Conservation (phyloP, 2,888 invertebrate species). For the Machimus atricapillus region DNA sequence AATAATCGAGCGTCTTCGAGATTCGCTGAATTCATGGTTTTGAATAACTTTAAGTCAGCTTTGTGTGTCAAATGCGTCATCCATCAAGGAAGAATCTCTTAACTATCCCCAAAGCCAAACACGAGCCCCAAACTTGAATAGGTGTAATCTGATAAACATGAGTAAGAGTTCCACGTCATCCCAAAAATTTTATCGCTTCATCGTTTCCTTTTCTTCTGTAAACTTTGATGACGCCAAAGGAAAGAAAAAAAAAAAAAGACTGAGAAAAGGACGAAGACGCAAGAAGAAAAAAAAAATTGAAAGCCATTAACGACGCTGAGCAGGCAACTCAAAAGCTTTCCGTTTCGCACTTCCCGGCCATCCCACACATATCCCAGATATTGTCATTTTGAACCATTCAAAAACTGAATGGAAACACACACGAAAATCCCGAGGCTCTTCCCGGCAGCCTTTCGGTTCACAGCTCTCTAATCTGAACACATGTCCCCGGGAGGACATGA, state of each 20-base stretch:
- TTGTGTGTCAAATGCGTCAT: not conserved
- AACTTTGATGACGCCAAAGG: conserved; percentile 8
- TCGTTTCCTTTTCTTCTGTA: conserved; percentile 22
- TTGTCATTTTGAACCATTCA: conserved; percentile 11
- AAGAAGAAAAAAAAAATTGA: not conserved
- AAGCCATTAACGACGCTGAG: conserved; percentile 2
- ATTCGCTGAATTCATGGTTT: not conserved
- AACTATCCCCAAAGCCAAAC: not conserved
- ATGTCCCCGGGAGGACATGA: conserved; percentile 8
- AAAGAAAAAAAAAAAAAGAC: not conserved
- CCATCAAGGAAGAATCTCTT: not conserved
- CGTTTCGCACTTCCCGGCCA: not conserved
- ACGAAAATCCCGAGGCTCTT: not conserved
- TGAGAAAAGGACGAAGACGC: not conserved
- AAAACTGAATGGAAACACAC: not conserved
- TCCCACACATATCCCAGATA: not conserved
- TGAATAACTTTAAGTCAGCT: not conserved
- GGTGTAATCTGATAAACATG: conserved; percentile 32
- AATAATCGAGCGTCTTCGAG: not conserved
- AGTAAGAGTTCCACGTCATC: conserved; percentile 17
- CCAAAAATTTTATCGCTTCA: conserved; percentile 20
- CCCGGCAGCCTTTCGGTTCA: not conserved
- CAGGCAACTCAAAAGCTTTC: not conserved
- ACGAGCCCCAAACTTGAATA: not conserved
- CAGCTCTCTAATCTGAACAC: conserved; percentile 8